Conservation (phyloP, 2,113 vertebrate species). For the Lasiurus borealis region DNA sequence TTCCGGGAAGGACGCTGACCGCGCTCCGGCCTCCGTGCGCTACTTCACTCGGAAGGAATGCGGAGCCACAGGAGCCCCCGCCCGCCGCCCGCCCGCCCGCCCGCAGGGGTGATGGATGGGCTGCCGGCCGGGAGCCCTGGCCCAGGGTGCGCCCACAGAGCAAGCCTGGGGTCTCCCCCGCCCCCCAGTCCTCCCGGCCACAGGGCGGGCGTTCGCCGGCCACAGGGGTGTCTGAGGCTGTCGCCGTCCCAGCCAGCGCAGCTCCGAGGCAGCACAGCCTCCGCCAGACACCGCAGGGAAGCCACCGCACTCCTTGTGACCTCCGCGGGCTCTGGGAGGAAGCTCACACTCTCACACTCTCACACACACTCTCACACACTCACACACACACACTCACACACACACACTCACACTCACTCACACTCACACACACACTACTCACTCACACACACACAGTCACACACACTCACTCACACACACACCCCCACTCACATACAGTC, state of each 20-base stretch:
- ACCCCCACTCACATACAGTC: too few relatives aligned
- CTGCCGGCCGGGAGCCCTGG: rapidly evolving
- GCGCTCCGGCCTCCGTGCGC: slow-evolving; percentile 70
- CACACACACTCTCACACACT: not conserved
- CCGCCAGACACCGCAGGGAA: not conserved
- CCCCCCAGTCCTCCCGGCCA: not conserved
- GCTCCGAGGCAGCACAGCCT: not conserved
- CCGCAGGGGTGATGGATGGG: too few relatives aligned
- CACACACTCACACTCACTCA: not conserved
- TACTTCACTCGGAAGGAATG: slow-evolving; percentile 89
- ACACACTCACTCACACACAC: too few relatives aligned
- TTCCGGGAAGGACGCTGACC: slow-evolving; percentile 82
- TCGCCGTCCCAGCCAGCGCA: rapidly evolving
- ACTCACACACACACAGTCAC: too few relatives aligned
- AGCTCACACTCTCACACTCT: rapidly evolving
- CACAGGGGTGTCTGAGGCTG: not conserved
- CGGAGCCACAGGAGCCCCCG: slow-evolving; percentile 72
- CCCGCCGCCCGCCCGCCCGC: too few relatives aligned
- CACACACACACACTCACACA: not conserved
- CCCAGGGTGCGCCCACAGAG: not conserved
- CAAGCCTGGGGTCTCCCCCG: rapidly evolving
- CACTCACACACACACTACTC: too few relatives aligned
- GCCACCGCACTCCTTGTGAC: not conserved
- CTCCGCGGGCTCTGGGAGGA: not conserved
- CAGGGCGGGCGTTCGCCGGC: rapidly evolving